These are phyloP conservation scores for Siniperca scherzeri DNA, from an alignment of 2,797 vertebrate species.

Conservation along the genomic window DNA sequence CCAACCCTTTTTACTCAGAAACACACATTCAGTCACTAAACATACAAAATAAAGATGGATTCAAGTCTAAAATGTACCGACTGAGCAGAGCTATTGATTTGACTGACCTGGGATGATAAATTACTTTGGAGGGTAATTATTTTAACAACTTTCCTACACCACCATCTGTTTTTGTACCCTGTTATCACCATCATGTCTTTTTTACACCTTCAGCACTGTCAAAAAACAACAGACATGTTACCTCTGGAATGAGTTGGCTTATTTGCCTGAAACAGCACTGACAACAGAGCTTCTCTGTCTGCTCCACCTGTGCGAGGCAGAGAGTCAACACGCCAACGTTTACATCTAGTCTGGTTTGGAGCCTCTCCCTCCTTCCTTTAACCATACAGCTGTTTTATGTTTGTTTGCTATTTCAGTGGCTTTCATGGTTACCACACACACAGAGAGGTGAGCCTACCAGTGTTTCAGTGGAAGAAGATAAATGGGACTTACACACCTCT, in stretches of 20 bases:
- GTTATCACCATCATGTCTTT: slow-evolving; percentile 15
- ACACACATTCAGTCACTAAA: background rate
- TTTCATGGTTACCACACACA: slow-evolving; percentile 74
- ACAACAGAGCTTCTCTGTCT: slow-evolving; percentile 76
- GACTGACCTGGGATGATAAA: background rate
- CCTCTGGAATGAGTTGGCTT: slow-evolving; percentile 49
- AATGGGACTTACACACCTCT: slow-evolving; percentile 62
- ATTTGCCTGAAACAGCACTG: slow-evolving; percentile 50
- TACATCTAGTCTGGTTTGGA: slow-evolving; percentile 74
- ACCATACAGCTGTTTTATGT: slow-evolving; percentile 74
- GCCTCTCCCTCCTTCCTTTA: slow-evolving; percentile 59
- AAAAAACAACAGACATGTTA: slow-evolving; percentile 44
- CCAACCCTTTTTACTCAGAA: background rate
- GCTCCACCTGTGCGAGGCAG: slow-evolving; percentile 55
- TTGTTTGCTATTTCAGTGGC: slow-evolving; percentile 71
- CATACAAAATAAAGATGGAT: background rate
- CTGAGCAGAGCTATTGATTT: background rate
- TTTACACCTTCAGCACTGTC: slow-evolving; percentile 21
- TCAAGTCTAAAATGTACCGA: background rate
- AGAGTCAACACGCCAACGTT: slow-evolving; percentile 76
- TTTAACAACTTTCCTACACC: background rate
- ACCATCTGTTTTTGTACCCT: slow-evolving; percentile 6
- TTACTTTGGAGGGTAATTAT: background rate
- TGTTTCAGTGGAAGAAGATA: slow-evolving; percentile 57
- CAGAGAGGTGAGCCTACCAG: slow-evolving; percentile 49